These are phyloP conservation scores for Callinectes sapidus DNA, from an alignment of 2,888 invertebrate species.

Conservation along the genomic window DNA sequence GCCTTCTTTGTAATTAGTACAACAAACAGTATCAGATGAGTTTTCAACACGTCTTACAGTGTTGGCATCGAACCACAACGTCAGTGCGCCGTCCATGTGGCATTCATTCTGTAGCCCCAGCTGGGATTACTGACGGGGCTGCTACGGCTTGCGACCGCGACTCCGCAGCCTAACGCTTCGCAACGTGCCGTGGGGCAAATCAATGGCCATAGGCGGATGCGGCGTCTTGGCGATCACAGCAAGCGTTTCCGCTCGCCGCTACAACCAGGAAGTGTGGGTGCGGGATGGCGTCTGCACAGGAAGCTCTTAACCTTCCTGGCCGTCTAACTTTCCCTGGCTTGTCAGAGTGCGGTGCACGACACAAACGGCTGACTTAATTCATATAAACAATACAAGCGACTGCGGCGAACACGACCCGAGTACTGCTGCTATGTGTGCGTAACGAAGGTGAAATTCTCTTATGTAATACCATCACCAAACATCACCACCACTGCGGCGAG, in stretches of 20 bases:
- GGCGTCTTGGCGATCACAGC: slow-evolving; percentile 24
- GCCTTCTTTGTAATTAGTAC: neutral
- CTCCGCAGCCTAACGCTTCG: neutral
- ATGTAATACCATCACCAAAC: neutral
- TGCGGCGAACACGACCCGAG: neutral
- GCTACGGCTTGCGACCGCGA: neutral
- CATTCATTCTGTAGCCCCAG: neutral
- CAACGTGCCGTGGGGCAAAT: neutral
- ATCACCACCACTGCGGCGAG: neutral
- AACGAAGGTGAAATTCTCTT: neutral
- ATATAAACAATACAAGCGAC: neutral
- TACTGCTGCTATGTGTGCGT: neutral
- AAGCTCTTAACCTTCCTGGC: neutral
- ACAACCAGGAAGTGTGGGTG: neutral
- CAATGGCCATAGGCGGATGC: neutral
- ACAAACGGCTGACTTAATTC: neutral
- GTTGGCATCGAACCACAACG: neutral
- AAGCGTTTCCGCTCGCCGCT: neutral
- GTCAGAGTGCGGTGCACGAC: neutral
- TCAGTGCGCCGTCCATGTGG: neutral
- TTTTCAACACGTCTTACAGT: neutral
- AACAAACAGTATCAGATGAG: neutral
- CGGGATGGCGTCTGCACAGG: neutral
- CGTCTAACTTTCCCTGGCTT: neutral
- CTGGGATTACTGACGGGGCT: neutral